Evolutionary conservation across 2,888 invertebrate genomes (phyloP), one percentile per base, ranked within the genome.

Genomic region (Caenorhabditis doughertyi): DNA sequence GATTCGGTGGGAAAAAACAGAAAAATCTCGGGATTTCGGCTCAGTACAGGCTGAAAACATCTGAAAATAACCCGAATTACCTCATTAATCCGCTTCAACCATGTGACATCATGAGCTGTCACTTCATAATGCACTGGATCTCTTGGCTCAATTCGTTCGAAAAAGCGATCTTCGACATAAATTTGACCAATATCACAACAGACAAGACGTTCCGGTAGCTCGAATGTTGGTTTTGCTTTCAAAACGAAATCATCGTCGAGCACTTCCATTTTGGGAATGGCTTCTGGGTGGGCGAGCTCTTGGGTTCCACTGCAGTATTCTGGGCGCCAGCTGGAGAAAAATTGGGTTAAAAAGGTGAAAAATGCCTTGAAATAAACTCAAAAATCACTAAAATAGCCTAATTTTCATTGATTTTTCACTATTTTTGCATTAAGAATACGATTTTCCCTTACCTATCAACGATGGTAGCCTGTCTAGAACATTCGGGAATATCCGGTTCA

Each of bases 241-340:
- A 80, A n/a, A 11, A 23, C 9, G 29, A 74, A 55, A 39, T 39
- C 68, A 18, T 65, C 71, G 47, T 74, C 49, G 1, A 23, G 9
- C 0, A 55, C 42, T 13, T 39, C 18, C 53, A 85, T 79, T 4
- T 27, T 29, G 7, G 85, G 85, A 1, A 85, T 56, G 8, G 58
- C 44, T 13, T 83, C 68, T 7, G 81, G 77, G 29, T 85, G 62
- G 47, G 85, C 79, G 8, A 85, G 81, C 18, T 86, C 84, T 70
- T 89, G 89, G 7, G 86, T 85, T 13, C 89, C 89, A 58, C 79
- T 70, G 35, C 81, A 81, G 85, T 88, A 89, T 49, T 89, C 89
- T 32, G 84, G 84, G 25, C 85, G 76, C 89, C 89, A 89, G 44
- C 85, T 85, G 64, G 67, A 85, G 53, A 53, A 29, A 3, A 29